Conservation (phyloP, 2,797 vertebrate genomes). For the Hippocampus kuda region DNA sequence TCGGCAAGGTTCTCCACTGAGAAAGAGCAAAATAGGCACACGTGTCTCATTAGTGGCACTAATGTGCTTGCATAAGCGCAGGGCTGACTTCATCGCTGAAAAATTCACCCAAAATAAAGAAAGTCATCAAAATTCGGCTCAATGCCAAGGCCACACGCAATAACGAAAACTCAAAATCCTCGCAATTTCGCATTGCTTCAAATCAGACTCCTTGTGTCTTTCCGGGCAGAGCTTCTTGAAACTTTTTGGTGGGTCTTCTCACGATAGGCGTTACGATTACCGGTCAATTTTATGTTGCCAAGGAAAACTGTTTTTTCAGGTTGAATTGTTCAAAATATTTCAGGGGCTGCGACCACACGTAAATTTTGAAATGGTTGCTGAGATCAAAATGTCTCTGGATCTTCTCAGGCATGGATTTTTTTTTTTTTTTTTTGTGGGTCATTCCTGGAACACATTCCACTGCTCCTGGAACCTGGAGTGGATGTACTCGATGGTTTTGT, state of each 20-base stretch:
- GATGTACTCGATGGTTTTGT: too few species aligned
- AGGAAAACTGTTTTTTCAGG: neutral
- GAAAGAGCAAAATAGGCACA: neutral
- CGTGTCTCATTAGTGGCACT: neutral
- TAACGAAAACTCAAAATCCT: neutral
- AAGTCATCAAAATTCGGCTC: neutral
- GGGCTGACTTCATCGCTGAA: neutral
- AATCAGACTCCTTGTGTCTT: neutral
- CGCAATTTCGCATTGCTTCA: too few species aligned
- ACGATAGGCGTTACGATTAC: neutral
- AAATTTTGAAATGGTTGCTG: too few species aligned
- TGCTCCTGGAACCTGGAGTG: too few species aligned
- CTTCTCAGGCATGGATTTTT: too few species aligned
- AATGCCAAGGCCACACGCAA: neutral
- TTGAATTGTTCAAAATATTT: neutral
- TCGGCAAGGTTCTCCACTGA: neutral
- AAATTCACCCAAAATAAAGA: neutral
- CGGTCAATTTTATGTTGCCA: neutral
- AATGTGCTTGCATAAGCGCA: neutral
- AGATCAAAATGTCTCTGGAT: too few species aligned
- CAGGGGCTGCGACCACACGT: too few species aligned
- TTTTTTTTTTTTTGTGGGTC: too few species aligned
- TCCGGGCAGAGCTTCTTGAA: neutral
- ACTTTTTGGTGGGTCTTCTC: neutral
- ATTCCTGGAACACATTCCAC: too few species aligned